Base-by-base conservation (phyloP, 64 coral and sea anemone species). In the Acropora tenuis region DNA sequence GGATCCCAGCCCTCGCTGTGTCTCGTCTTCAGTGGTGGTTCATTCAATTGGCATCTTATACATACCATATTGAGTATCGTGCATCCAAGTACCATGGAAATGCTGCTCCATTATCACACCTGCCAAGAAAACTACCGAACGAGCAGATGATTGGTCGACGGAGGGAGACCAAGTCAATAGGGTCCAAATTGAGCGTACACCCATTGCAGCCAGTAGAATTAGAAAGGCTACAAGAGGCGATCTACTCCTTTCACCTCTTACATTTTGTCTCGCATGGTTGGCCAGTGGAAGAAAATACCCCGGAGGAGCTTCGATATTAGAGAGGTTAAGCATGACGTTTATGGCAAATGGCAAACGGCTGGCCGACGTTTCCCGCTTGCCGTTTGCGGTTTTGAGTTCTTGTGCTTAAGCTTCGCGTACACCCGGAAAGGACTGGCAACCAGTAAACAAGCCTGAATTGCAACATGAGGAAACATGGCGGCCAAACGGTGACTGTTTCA, bases 31-130 rank as follows among this genome's bases (percentile, higher is more conserved):
- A 30, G 30, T 30, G 30, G 30, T 30, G 30, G 30, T 43, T 77
- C 17, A 69, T 90, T 77, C 83, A 84, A 40, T 80, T 95, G 47
- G 71, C 87, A 41, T 88, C 92, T 44, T 89, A 93, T 68, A 69
- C 80, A 69, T 89, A 95, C 65, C 53, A 73, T 15, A 95, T 92
- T 75, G 73, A 65, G 6, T 95, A 88, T 43, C 76, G 86, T 47
- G 69, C 88, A 78, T 78, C 76, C 10, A 63, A 79, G 83, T 63
- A 72, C 20, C 75, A 89, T 87, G 78, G 47, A 44, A 92, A 96
- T 79, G 90, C 94, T 44, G 94, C 85, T 74, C 69, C 48, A 5
- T 86, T 92, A 47, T 92, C 57, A 8, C 49, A 75, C 18, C 30
- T 78, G 60, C 87, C 75, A 2, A 50, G 48, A 87, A 74, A 71